A percentile compares a stretch with the other conserved stretches of the same genome.
Evolutionary conservation across 2,797 vertebrate species (phyloP).

Genomic region (Heteromormyrus szaboi): DNA sequence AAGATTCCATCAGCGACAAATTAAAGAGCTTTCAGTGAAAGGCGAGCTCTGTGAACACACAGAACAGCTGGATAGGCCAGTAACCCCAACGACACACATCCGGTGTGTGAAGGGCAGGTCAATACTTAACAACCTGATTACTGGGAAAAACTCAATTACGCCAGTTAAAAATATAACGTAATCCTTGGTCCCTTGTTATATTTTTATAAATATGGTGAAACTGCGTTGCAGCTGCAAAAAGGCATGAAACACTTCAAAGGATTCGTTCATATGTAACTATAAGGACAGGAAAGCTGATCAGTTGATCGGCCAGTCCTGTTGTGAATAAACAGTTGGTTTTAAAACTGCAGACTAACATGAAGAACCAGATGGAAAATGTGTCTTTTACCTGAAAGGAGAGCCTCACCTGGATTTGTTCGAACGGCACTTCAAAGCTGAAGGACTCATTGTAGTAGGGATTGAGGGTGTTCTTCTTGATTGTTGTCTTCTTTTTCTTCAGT

Average conservation of each 20-base stretch:
- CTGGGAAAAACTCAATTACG: neutral
- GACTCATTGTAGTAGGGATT: slow-evolving; percentile 99
- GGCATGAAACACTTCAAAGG: neutral
- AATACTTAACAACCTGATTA: neutral
- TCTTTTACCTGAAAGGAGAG: neutral
- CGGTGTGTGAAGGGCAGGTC: neutral
- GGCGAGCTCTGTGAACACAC: neutral
- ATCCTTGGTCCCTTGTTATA: neutral
- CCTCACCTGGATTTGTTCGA: slow-evolving; percentile 98
- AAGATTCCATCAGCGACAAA: neutral
- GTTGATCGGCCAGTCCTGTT: neutral
- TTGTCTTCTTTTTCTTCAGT: slow-evolving; percentile 99
- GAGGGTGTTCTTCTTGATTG: slow-evolving; percentile 99
- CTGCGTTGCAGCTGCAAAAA: neutral
- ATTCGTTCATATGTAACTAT: neutral
- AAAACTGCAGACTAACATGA: neutral
- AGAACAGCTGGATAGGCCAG: neutral
- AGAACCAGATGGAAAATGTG: neutral
- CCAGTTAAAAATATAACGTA: neutral
- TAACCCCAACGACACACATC: neutral
- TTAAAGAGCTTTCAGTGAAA: neutral
- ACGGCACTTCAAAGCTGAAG: slow-evolving; percentile 99
- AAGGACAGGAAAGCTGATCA: neutral
- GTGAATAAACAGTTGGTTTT: neutral
- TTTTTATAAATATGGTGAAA: neutral